These are phyloP conservation scores for Drosophila antonietae DNA, from an alignment of 2,888 invertebrate species.

Conservation along the genomic window DNA sequence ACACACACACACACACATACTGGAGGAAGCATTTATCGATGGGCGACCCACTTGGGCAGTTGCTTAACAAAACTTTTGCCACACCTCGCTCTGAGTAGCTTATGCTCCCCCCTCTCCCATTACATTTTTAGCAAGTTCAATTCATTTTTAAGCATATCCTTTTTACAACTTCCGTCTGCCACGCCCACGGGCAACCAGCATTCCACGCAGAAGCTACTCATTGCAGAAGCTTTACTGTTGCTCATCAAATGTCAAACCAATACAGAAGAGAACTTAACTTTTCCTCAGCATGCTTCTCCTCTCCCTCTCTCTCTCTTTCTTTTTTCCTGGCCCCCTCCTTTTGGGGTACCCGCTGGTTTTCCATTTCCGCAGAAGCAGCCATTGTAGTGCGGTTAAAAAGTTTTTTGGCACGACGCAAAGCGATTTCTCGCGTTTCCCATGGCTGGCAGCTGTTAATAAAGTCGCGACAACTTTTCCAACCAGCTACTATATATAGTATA, in stretches of 20 bases:
- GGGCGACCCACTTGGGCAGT: constrained; percentile 45
- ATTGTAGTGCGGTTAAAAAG: constrained; percentile 71
- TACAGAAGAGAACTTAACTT: constrained; percentile 77
- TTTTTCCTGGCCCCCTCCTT: not conserved
- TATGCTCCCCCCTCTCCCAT: not conserved
- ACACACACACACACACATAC: constrained; percentile 16
- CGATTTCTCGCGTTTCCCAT: constrained; percentile 70
- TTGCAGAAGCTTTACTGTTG: constrained; percentile 53
- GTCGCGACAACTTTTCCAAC: constrained; percentile 27
- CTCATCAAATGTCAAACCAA: constrained; percentile 80
- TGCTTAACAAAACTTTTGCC: constrained; percentile 42
- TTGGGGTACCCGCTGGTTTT: constrained; percentile 49
- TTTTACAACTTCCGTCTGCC: constrained; percentile 31
- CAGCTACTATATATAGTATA: not conserved
- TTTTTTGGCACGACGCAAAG: constrained; percentile 72
- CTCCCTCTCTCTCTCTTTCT: not conserved
- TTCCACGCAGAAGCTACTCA: constrained; percentile 10
- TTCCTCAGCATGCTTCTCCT: constrained; percentile 19
- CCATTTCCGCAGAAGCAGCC: constrained; percentile 67
- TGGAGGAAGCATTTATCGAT: constrained; percentile 21
- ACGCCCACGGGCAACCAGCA: not conserved
- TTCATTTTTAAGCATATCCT: constrained; percentile 74
- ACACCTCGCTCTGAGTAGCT: constrained; percentile 8
- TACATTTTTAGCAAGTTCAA: constrained; percentile 64
- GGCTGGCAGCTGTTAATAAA: constrained; percentile 54